Conservation (phyloP, 2,797 vertebrate genomes). For the Cygnus olor region DNA sequence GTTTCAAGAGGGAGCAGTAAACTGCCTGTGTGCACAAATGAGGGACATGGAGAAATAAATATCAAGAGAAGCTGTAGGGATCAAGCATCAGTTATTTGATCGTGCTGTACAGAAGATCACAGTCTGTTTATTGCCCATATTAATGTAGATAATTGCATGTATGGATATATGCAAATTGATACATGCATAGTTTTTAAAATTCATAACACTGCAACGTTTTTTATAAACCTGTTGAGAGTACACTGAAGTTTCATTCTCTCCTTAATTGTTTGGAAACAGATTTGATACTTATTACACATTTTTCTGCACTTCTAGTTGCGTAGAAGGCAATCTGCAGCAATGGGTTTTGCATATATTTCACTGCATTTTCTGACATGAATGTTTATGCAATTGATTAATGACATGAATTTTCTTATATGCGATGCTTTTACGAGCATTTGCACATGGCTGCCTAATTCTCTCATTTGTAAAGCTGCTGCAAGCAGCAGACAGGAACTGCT, state of each 20-base stretch:
- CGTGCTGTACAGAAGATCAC: background rate
- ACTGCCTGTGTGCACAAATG: background rate
- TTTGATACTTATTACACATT: background rate
- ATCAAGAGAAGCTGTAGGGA: background rate
- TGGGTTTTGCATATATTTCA: background rate
- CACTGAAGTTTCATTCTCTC: background rate
- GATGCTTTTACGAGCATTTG: background rate
- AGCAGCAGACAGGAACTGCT: fast-evolving
- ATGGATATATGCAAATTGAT: background rate
- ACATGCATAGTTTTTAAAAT: background rate
- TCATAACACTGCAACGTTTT: background rate
- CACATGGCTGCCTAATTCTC: background rate
- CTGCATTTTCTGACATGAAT: background rate
- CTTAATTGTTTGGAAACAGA: slow-evolving; percentile 5
- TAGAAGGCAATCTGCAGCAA: background rate
- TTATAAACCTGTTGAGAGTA: background rate
- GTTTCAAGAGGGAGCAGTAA: background rate
- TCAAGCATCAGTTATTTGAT: background rate
- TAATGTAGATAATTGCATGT: background rate
- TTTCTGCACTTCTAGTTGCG: background rate
- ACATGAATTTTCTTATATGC: background rate
- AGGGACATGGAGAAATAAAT: background rate
- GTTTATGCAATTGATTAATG: background rate
- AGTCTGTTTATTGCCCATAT: background rate
- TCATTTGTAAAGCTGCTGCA: background rate